Evolutionary conservation across 2,797 vertebrate genomes (phyloP).

Genomic region (Schizopygopsis pylzovi): DNA sequence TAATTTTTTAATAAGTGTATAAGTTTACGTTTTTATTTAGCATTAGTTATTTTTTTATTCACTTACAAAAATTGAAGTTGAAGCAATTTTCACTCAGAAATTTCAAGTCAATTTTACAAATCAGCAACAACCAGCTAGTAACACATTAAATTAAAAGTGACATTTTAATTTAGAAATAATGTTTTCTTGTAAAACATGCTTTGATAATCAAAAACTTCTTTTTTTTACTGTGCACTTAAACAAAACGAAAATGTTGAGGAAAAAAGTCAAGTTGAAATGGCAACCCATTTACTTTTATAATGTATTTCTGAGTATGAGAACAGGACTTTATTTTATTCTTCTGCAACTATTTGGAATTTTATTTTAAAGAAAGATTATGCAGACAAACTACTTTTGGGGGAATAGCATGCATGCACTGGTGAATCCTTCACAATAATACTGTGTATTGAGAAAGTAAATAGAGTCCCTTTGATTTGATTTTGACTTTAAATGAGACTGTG

Average conservation of each 20-base stretch:
- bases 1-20: background rate
- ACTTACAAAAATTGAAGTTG: background rate
- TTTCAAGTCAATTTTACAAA: no score
- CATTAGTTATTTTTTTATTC: background rate
- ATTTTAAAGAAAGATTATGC: background rate
- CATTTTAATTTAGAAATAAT: background rate
- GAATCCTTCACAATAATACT: background rate
- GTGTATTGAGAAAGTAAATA: background rate
- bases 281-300: background rate
- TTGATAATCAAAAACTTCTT: no score
- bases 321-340: background rate
- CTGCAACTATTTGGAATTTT: background rate
- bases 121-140: background rate
- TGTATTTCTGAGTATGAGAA: background rate
- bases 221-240: no score
- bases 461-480: background rate
- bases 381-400: background rate
- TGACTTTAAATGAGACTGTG: background rate
- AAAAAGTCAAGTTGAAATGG: background rate
- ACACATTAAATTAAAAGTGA: background rate
- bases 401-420: background rate
- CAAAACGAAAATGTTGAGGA: no score
- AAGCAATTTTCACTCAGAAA: no score
- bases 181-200: background rate
- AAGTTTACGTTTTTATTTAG: no score